phyloP scores from a whole-genome alignment of 2,113 vertebrate genomes.

The Cyprinus carpio region DNA sequence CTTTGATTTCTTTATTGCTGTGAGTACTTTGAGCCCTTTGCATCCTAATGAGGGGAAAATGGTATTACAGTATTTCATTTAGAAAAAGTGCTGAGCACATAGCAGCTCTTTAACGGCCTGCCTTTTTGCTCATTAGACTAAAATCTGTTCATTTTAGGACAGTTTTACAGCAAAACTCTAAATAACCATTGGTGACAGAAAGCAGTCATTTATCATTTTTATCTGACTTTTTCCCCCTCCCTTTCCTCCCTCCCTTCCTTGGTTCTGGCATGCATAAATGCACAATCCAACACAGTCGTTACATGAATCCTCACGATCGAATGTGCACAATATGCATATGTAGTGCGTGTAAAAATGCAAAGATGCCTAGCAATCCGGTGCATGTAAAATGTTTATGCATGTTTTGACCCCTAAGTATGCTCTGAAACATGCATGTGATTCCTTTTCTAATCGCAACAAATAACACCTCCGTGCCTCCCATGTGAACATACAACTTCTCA shows the following conservation, averaged over 20 bases:
- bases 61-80: slow-evolving; percentile 78
- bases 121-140: slow-evolving; percentile 77
- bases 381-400: slow-evolving; percentile 32
- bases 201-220: slow-evolving; percentile 74
- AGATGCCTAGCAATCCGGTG: slow-evolving; percentile 4
- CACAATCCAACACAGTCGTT: slow-evolving; percentile 25
- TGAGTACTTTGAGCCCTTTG: slow-evolving; percentile 77
- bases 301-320: neutral
- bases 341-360: slow-evolving; percentile 8
- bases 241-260: slow-evolving; percentile 37
- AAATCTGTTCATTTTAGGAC: slow-evolving; percentile 74
- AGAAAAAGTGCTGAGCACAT: slow-evolving; percentile 81
- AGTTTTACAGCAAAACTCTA: slow-evolving; percentile 73
- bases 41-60: slow-evolving; percentile 79
- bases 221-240: slow-evolving; percentile 61
- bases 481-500: slow-evolving; percentile 21
- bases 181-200: slow-evolving; percentile 72
- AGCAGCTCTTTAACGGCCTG: slow-evolving; percentile 77
- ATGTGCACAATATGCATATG: neutral
- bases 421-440: slow-evolving; percentile 15
- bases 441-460: neutral
- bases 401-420: slow-evolving; percentile 9
- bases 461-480: slow-evolving; percentile 39
- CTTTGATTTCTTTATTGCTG: slow-evolving; percentile 73
- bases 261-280: slow-evolving; percentile 36